Conservation (phyloP, 2,888 invertebrate species). For the Coremacera marginata region DNA sequence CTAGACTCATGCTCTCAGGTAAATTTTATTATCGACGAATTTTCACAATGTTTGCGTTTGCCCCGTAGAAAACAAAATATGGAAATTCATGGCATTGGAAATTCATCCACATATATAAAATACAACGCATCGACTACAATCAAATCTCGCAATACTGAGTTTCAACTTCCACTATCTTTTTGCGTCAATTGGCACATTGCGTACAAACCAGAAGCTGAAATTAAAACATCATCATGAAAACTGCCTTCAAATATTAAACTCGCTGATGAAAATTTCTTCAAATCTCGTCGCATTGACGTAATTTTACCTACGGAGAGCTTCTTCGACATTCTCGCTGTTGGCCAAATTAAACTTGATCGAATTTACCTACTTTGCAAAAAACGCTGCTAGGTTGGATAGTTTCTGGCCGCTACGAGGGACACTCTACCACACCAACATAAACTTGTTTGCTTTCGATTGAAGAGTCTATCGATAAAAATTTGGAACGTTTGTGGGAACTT, state of each 20-base stretch:
- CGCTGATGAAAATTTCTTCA: conserved; percentile 40
- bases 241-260: conserved; percentile 35
- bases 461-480: conserved; percentile 6
- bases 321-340: too few species aligned
- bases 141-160: conserved; percentile 25
- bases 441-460: background rate
- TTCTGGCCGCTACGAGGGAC: conserved; percentile 22
- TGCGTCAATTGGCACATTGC: conserved; percentile 27
- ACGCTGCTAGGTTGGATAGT: conserved; percentile 36
- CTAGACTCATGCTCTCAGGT: conserved; percentile 42
- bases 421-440: background rate
- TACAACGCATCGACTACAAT: conserved; percentile 40
- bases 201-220: conserved; percentile 34
- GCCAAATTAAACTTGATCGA: too few species aligned
- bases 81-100: conserved; percentile 37
- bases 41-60: conserved; percentile 26
- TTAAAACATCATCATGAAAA: conserved; percentile 34
- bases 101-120: conserved; percentile 29
- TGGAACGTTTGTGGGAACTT: conserved; percentile 8
- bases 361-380: conserved; percentile 36
- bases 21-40: conserved; percentile 40
- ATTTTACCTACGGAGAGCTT: too few species aligned
- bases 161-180: conserved; percentile 12
- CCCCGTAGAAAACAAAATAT: conserved; percentile 22
- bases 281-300: too few species aligned